Conservation (phyloP, 2,797 vertebrate species). For the Hoplostethus atlanticus region DNA sequence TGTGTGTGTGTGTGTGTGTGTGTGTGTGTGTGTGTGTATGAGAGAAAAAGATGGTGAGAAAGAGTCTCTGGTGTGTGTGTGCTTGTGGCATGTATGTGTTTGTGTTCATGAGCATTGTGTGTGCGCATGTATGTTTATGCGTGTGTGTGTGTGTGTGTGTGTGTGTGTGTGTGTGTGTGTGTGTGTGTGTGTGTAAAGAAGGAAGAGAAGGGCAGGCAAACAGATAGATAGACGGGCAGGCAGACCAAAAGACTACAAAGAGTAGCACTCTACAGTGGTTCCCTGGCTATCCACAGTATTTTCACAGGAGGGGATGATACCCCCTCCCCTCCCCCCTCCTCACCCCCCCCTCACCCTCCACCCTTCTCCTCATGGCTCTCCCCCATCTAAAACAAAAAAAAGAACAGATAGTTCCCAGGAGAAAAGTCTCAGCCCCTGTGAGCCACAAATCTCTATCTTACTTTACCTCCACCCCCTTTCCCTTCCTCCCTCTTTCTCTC, state of each 20-base stretch:
- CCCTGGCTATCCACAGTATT: conserved; percentile 14
- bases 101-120: too few relatives aligned
- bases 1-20: conserved; percentile 31
- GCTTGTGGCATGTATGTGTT: background rate
- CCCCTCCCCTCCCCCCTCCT: background rate
- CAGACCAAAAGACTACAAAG: conserved; percentile 29
- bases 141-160: conserved; percentile 41
- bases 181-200: conserved; percentile 25
- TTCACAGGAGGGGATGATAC: conserved; percentile 10
- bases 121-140: background rate
- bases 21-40: conserved; percentile 17
- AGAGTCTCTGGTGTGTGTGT: conserved; percentile 9
- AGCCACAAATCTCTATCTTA: conserved; percentile 62
- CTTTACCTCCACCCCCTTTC: conserved; percentile 3
- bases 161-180: conserved; percentile 31
- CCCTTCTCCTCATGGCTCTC: conserved; percentile 39
- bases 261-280: conserved; percentile 22
- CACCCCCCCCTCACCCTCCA: conserved; percentile 16
- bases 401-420: conserved; percentile 56
- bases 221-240: conserved; percentile 4
- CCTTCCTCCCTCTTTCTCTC: too few relatives aligned
- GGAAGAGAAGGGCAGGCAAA: conserved; percentile 31
- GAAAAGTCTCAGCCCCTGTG: conserved; percentile 51
- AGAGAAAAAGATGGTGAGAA: too few relatives aligned
- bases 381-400: conserved; percentile 8